Evolutionary conservation across 2,888 invertebrate species (phyloP), one percentile per base, ranked within the genome.

Genomic region (Synanthedon tipuliformis): DNA sequence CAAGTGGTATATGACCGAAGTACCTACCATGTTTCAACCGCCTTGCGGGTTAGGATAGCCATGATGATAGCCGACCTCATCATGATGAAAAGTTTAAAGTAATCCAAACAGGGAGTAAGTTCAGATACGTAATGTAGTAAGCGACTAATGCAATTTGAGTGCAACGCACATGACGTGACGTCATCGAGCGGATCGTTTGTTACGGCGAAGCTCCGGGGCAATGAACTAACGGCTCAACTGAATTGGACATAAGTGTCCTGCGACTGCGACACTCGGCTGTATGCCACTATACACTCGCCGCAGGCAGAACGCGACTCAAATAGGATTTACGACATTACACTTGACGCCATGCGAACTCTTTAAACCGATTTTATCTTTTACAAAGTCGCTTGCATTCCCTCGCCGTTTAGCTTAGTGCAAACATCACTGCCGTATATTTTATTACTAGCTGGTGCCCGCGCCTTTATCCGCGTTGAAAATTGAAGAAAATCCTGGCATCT

Each of bases 201-300:
- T 71, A 75, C 76, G 68, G 65, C 61, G 69, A 67, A 67, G 65
- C 65, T 64, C 59, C 71, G 65, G 81, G 82, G 73, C 85, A 79
- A 75, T 81, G 85, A 84, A 80, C 85, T 80, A 71, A 60, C 67
- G 69, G 66, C 73, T 77, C 80, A 83, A 84, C 74, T 77, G 81
- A 83, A 84, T 85, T 83, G 83, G 80, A 78, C 76, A 71, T 73
- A 80, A 81, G 78, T 80, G 80, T 83, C 80, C 80, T 78, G 81
- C 76, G 72, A 73, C 34, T 78, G 81, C 76, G 71, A 45, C 45
- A 12, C 45, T 45, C 45, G 45, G 34, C 34, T 34, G 34, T 34
- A 10, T 34, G 34, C 34, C 34, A 34, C 34, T 34, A 34, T 15
- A 69, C 59, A 57, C 57, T 55, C 62, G 60, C 63, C 65, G 66